Evolutionary conservation across 2,113 vertebrate genomes (phyloP), one percentile per base, ranked within the genome.

Genomic region (Aspiorhynchus laticeps): DNA sequence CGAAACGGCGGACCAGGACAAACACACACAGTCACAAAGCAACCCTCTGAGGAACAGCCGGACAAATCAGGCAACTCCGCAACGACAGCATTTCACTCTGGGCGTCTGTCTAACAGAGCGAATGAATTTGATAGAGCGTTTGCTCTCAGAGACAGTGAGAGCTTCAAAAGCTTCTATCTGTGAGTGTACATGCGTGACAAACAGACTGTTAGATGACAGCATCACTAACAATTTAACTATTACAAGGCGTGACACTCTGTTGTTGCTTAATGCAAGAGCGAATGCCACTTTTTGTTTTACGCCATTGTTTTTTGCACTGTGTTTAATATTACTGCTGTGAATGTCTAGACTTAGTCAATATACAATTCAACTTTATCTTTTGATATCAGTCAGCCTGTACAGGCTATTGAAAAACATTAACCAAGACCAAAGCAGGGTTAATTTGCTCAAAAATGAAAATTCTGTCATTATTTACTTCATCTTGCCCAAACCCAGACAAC

Each of bases 201-300:
- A 84, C 81, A 38, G 46, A 73, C 67, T 84, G 67, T 74, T 84
- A 74, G 63, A 73, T 56, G 43, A 84, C 67, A 84, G 48, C 67
- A 56, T 51, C 31, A 12, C 81, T 53, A 83, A 83, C 63, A 51
- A 84, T 84, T 83, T 36, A 43, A 15, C 80, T 21, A 69, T 69
- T 48, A 83, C 17, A 6, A 31, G 15, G n/a, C 5, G 26, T 81
- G 38, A 65, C 43, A 31, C 63, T 69, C 26, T 24, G 17, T 51
- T 46, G 61, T 31, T 7, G 28, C 41, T 83, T 69, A 83, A 83
- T 69, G 43, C 80, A 48, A 14, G 8, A 7, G n/a, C 10, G 79
- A 80, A 61, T 38, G 31, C 2, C 19, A 24, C 21, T 80, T 36
- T 53, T 78, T 81, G 24, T 43, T 81, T 43, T 33, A 53, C 10